phyloP scores from a whole-genome alignment of 2,888 invertebrate genomes.

The Archips xylosteana region DNA sequence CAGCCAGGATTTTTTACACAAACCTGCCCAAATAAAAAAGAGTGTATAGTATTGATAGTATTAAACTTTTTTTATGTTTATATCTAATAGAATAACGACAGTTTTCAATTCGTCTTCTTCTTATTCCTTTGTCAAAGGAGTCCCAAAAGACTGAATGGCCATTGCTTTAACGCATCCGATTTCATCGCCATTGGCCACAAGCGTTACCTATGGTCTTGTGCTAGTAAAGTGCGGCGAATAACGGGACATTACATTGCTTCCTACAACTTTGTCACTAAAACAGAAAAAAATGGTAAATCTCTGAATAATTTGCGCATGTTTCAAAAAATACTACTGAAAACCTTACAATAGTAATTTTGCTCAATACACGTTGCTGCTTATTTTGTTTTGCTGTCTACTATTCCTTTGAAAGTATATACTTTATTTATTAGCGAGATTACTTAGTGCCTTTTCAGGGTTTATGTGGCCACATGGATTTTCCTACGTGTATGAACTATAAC shows the following conservation, averaged over 20 bases:
- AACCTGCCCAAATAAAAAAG: too few relatives aligned
- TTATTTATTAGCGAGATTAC: too few relatives aligned
- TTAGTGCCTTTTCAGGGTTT: too few relatives aligned
- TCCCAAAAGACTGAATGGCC: conserved; percentile 25
- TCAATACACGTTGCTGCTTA: too few relatives aligned
- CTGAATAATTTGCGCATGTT: background rate
- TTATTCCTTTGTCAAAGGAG: conserved; percentile 4
- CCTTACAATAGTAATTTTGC: background rate
- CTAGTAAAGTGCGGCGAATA: conserved; percentile 28
- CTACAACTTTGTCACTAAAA: background rate
- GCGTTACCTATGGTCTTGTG: conserved; percentile 36
- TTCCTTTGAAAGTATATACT: too few relatives aligned
- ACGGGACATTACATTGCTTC: conserved; percentile 26
- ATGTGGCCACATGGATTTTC: background rate
- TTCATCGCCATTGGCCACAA: conserved; percentile 4
- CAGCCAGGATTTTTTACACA: background rate
- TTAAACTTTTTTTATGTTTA: too few relatives aligned
- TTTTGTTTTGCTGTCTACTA: too few relatives aligned
- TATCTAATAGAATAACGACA: background rate
- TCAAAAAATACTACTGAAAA: background rate
- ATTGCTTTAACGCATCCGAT: conserved; percentile 35
- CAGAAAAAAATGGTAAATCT: background rate
- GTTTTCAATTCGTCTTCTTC: background rate
- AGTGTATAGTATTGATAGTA: too few relatives aligned
- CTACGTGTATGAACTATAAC: background rate